These are phyloP conservation scores for Pyrrhosoma nymphula DNA, from an alignment of 2,888 invertebrate species.

Conservation along the genomic window DNA sequence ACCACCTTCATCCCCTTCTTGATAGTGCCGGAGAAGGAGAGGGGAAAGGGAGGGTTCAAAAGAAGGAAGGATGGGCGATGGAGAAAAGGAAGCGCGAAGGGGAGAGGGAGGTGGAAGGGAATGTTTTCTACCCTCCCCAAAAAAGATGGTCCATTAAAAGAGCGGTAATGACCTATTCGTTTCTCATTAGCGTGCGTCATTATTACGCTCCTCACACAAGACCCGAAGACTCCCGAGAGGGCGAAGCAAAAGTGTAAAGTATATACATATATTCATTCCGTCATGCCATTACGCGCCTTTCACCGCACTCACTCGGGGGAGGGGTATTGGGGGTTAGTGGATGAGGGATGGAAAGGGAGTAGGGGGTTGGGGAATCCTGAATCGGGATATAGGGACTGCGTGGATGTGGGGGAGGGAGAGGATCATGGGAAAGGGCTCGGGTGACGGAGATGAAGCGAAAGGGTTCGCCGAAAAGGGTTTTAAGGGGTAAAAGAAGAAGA, in stretches of 20 bases:
- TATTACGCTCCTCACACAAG: neutral
- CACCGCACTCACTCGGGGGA: neutral
- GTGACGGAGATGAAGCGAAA: neutral
- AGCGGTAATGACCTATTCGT: conserved; percentile 45
- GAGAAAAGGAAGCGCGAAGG: neutral
- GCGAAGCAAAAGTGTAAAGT: neutral
- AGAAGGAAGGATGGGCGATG: neutral
- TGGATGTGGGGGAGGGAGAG: neutral
- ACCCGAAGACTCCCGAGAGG: neutral
- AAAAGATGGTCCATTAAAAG: conserved; percentile 43
- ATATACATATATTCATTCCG: neutral
- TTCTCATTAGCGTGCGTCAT: conserved; percentile 40
- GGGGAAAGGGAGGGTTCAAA: neutral
- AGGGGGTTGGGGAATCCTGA: neutral
- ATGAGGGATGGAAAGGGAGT: neutral
- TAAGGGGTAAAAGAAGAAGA: neutral
- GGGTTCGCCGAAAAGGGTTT: neutral
- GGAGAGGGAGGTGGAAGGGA: neutral
- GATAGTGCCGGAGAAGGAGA: neutral
- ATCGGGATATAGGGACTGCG: neutral
- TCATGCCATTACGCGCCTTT: neutral
- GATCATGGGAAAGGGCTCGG: neutral
- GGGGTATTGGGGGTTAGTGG: neutral
- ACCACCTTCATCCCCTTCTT: neutral
- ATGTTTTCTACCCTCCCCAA: neutral